Percentiles rank a stretch among this genome's conserved stretches.
Conservation (phyloP, 2,888 invertebrate species). For the Thereva nobilitata region DNA sequence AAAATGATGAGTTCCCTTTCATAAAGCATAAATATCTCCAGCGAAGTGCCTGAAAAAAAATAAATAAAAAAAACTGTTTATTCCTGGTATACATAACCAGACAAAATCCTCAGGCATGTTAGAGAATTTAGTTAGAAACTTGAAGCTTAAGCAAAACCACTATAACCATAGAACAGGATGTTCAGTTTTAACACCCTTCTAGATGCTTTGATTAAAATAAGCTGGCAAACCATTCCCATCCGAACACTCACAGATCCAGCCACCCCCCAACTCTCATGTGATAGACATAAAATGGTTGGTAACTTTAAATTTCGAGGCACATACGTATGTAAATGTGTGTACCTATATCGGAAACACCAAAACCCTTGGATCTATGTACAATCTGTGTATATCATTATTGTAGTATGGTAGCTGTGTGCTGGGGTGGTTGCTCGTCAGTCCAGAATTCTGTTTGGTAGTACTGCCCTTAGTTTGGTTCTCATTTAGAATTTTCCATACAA, state of each 20-base stretch:
- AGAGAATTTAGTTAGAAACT: conserved; percentile 27
- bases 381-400: conserved; percentile 12
- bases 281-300: conserved; percentile 26
- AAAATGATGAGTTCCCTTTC: too few relatives aligned
- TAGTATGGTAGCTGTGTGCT: not conserved
- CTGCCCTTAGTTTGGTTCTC: not conserved
- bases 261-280: conserved; percentile 4
- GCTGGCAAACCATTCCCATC: conserved; percentile 21
- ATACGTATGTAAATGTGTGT: conserved; percentile 29
- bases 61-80: not conserved
- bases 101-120: not conserved
- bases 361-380: conserved; percentile 28
- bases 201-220: conserved; percentile 33
- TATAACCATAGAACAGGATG: conserved; percentile 35
- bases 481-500: not conserved
- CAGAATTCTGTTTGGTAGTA: conserved; percentile 20
- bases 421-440: not conserved
- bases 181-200: conserved; percentile 34
- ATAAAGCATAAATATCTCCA: too few relatives aligned
- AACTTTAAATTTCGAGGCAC: conserved; percentile 25
- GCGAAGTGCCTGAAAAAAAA: too few relatives aligned
- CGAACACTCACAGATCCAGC: conserved; percentile 27
- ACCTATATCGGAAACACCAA: conserved; percentile 20
- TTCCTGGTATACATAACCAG: conserved; percentile 2
- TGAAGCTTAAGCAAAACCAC: conserved; percentile 39